Conservation (phyloP, 2,113 vertebrate species). For the Sceloporus undulatus region DNA sequence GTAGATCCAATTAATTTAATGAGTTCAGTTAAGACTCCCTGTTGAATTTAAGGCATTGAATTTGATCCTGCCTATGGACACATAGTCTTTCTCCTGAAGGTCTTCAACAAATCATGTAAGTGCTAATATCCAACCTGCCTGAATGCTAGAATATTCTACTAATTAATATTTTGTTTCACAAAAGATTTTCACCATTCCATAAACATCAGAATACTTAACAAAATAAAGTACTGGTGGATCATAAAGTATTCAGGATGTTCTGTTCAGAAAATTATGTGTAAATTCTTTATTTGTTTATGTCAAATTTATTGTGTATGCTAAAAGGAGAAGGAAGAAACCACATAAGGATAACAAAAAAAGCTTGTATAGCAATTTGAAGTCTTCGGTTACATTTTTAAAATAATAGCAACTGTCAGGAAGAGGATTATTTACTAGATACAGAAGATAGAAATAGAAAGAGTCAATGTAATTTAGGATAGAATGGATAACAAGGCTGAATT, state of each 20-base stretch:
- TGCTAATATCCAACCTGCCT: not conserved
- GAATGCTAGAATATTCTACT: not conserved
- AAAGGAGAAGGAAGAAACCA: conserved; percentile 24
- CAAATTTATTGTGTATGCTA: not conserved
- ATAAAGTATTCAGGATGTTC: not conserved
- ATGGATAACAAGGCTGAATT: conserved; percentile 60
- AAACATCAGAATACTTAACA: not conserved
- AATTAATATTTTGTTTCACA: not conserved
- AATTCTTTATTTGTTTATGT: not conserved
- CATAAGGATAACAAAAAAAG: not conserved
- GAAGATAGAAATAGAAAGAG: conserved; percentile 45
- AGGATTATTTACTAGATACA: conserved; percentile 44
- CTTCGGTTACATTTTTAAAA: not conserved
- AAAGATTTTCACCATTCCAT: not conserved
- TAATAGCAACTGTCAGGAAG: conserved; percentile 41
- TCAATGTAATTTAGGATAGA: conserved; percentile 63
- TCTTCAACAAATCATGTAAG: not conserved
- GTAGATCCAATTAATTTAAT: too few relatives aligned
- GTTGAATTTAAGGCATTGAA: too few relatives aligned
- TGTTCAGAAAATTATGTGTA: conserved; percentile 9
- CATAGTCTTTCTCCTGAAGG: not conserved
- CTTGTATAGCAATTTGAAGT: not conserved
- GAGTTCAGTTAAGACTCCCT: too few relatives aligned
- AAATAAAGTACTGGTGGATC: not conserved
- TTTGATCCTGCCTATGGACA: not conserved